phyloP scores from a whole-genome alignment of 2,888 invertebrate genomes.

The Ochropacha duplaris region DNA sequence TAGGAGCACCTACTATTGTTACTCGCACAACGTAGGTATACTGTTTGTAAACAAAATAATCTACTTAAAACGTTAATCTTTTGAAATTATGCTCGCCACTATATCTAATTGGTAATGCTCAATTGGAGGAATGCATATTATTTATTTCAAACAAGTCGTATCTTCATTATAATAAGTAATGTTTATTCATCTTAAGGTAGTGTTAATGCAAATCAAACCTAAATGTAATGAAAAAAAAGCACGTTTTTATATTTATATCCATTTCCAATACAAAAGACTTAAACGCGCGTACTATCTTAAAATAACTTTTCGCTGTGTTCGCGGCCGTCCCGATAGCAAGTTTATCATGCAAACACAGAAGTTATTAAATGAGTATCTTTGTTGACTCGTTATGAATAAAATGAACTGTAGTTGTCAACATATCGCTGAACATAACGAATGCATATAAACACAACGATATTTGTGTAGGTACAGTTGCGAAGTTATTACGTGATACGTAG shows the following conservation, averaged over 20 bases:
- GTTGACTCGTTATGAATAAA: not conserved
- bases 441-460: not conserved
- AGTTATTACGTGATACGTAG: constrained; percentile 2
- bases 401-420: not conserved
- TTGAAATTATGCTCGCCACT: not conserved
- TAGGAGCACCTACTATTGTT: not conserved
- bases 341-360: not conserved
- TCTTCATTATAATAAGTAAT: too few species aligned
- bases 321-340: not conserved
- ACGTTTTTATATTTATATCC: not conserved
- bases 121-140: too few species aligned
- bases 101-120: too few species aligned
- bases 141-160: not conserved
- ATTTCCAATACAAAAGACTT: constrained; percentile 39
- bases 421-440: not conserved
- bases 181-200: not conserved
- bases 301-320: not conserved
- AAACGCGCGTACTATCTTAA: constrained; percentile 32
- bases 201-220: not conserved
- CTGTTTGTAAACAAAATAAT: not conserved
- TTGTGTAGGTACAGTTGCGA: not conserved
- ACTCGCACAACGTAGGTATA: not conserved
- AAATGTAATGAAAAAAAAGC: not conserved
- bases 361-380: too few species aligned
- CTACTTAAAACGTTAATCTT: not conserved